Evolutionary conservation across 2,113 vertebrate genomes (phyloP).

Genomic region (Microtus ochrogaster): DNA sequence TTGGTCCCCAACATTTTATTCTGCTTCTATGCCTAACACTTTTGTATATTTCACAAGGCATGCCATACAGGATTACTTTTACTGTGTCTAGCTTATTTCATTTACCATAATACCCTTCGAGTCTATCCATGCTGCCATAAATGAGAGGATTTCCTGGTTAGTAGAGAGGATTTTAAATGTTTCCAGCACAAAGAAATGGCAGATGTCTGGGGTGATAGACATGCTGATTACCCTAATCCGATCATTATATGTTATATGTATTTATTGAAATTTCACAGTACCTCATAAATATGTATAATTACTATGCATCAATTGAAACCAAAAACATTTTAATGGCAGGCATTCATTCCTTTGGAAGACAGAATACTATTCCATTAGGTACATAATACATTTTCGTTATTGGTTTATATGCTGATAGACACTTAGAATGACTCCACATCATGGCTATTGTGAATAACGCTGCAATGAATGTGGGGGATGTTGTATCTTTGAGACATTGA

Average conservation of each 20-base stretch:
- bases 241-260: background rate
- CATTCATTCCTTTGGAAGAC: background rate
- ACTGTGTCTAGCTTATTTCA: background rate
- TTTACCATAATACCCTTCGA: background rate
- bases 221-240: background rate
- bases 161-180: background rate
- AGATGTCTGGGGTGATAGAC: background rate
- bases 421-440: background rate
- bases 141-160: background rate
- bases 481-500: background rate
- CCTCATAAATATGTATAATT: background rate
- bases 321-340: background rate
- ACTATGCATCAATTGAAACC: background rate
- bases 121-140: background rate
- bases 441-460: background rate
- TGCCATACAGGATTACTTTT: background rate
- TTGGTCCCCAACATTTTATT: background rate
- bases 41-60: background rate
- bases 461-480: background rate
- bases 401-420: background rate
- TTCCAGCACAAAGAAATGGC: background rate
- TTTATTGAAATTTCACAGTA: background rate
- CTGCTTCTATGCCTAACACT: background rate
- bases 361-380: background rate
- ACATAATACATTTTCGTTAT: background rate